A percentile compares a stretch with the other conserved stretches of the same genome.
Evolutionary conservation across 1,140 invertebrate genomes (phyloP).

Genomic region (Microplitis mediator): DNA sequence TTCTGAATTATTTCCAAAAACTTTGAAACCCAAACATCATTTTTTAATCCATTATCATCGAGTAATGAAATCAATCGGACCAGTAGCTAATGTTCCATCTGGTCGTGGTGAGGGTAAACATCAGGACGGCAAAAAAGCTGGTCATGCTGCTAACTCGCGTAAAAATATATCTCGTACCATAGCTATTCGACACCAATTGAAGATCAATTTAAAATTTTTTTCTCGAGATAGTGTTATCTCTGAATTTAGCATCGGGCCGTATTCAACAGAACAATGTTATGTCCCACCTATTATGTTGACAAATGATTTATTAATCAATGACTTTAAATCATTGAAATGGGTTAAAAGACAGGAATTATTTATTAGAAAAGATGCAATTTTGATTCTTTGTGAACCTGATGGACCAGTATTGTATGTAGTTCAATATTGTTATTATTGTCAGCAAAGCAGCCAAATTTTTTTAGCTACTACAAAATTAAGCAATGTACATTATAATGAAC

Average conservation of each 20-base stretch:
- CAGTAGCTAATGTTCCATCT: neutral
- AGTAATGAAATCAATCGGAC: neutral
- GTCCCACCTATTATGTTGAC: neutral
- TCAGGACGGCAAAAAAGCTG: conserved; percentile 6
- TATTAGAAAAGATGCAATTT: neutral
- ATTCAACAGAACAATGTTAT: neutral
- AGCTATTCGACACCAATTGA: conserved; percentile 5
- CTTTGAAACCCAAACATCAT: conserved; percentile 12
- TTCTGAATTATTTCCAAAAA: neutral
- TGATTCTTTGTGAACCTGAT: neutral
- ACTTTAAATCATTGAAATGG: neutral
- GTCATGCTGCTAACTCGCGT: neutral
- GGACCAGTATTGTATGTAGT: neutral
- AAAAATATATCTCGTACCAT: conserved; percentile 9
- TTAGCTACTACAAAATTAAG: neutral
- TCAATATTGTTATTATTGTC: neutral
- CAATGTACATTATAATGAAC: neutral
- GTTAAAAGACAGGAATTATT: neutral
- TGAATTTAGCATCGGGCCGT: neutral
- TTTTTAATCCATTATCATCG: neutral
- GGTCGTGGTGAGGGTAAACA: neutral
- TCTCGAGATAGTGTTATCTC: neutral
- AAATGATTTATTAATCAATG: neutral
- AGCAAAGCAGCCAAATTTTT: neutral
- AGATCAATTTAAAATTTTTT: neutral